Base-by-base conservation (phyloP, 2,888 invertebrate species). In the Nasonia oneida region DNA sequence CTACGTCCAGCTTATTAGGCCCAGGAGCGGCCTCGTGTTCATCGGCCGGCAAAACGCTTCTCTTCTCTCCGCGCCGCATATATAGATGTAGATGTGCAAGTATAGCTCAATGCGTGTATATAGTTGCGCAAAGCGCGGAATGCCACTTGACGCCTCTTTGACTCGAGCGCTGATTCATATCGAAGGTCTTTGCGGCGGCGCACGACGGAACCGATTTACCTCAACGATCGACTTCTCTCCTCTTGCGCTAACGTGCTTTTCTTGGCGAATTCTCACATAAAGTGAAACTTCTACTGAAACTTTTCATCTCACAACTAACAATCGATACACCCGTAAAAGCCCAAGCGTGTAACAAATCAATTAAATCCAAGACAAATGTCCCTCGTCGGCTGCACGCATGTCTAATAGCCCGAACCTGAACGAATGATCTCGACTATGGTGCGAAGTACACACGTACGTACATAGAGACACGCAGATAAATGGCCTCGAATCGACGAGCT, bases 41-140 rank as follows among this genome's bases (percentile, higher is more conserved):
- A 90, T 90, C 87, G 90, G 89, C 90, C 91, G 91, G 90, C 88
- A 90, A 92, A 92, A 91, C 90, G 91, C 85, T 89, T 88, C 88
- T 85, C 87, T 87, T 87, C 88, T 88, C 74, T 37, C 29, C 29
- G 29, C 29, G 14, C 76, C 6, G n/a, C n/a, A n/a, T 61, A n/a
- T 61, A 23, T 61, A 23, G 1, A 61, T 61, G n/a, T 61, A 61
- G n/a, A n/a, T 4, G 3, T 50, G 14, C 14, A 15, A 15, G 53
- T 10, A n/a, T 8, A 61, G 39, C 85, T 91, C 89, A 90, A 91
- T 90, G 87, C n/a, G 83, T 42, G 29, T 29, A 29, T 29, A 23
- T 18, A 39, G 73, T 73, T 73, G 73, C 73, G 73, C 73, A 73
- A 73, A 67, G 33, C 67, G 12, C 64, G 3, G 8, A 73, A 23